Evolutionary conservation across 2,888 invertebrate genomes (phyloP), one percentile per base, ranked within the genome.

Genomic region (Lymantria monacha): DNA sequence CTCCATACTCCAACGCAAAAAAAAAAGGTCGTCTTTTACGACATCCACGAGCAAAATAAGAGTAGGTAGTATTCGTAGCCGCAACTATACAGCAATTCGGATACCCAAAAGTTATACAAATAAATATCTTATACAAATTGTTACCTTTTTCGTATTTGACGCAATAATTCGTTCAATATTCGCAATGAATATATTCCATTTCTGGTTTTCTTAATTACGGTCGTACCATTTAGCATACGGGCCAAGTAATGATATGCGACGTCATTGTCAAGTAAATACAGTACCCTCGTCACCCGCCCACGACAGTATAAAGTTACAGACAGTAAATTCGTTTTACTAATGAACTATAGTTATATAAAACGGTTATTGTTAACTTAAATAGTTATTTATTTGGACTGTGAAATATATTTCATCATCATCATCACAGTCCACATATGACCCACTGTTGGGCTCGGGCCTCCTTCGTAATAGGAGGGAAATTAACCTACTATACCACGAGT

Each of bases 231-330:
- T 61, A 70, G 66, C 64, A 67, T 67, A 67, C 57, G 55, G 53
- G 53, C 61, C 46, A 48, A 46, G 60, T 70, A 74, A 72, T 73
- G 67, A 66, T 70, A 66, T 49, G 53, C 54, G 66, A 63, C 64
- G 70, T 67, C 69, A 65, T 56, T 66, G 67, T 53, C 57, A 55
- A 57, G 69, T 69, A 68, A 76, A 72, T 72, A 72, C 66, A 69
- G 63, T 52, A 78, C 78, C 78, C 74, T 74, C 70, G 68, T 78
- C 78, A 74, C 55, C 22, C 54, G 57, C 57, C 58, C 47, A 59
- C 57, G 51, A 42, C 43, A 44, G n/a, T 50, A 46, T 61, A 51
- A 67, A 62, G 60, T 56, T 59, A 45, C 10, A 44, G 54, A 62
- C 55, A 66, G 64, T 55, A n/a, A 55, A 63, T 49, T 55, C 44